Evolutionary conservation across 1,140 invertebrate species (phyloP).

Genomic region (Drosophila burlai): DNA sequence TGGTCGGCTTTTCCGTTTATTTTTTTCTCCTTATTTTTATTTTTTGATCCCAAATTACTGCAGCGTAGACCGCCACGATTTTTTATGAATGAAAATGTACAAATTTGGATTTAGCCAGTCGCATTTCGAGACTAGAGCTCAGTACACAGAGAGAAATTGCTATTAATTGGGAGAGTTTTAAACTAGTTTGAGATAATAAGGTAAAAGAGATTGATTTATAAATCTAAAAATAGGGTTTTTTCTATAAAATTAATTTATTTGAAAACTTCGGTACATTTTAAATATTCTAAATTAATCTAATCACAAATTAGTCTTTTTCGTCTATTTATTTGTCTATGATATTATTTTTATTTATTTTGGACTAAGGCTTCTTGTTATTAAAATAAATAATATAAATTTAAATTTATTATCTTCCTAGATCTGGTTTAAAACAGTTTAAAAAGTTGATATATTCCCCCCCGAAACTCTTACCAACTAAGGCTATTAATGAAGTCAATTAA

Average conservation of each 20-base stretch:
- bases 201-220: background rate
- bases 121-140: constrained; percentile 11
- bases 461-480: background rate
- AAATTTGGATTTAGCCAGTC: constrained; percentile 55
- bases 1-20: constrained; percentile 22
- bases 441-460: background rate
- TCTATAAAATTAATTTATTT: no score
- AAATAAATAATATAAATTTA: background rate
- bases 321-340: no score
- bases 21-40: constrained; percentile 3
- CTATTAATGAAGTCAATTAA: background rate
- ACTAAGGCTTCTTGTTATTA: background rate
- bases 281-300: no score
- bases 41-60: constrained; percentile 19
- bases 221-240: no score
- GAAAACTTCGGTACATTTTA: no score
- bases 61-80: constrained; percentile 16
- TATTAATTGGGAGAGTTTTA: background rate
- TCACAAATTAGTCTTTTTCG: no score
- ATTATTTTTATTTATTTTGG: no score
- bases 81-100: constrained; percentile 74
- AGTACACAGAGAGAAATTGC: background rate
- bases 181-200: background rate
- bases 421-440: background rate
- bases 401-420: no score